Percentiles rank a stretch among this genome's conserved stretches.
These are phyloP conservation scores for Leptinotarsa lineolata DNA, from an alignment of 1,140 invertebrate genomes.

Conservation along the genomic window DNA sequence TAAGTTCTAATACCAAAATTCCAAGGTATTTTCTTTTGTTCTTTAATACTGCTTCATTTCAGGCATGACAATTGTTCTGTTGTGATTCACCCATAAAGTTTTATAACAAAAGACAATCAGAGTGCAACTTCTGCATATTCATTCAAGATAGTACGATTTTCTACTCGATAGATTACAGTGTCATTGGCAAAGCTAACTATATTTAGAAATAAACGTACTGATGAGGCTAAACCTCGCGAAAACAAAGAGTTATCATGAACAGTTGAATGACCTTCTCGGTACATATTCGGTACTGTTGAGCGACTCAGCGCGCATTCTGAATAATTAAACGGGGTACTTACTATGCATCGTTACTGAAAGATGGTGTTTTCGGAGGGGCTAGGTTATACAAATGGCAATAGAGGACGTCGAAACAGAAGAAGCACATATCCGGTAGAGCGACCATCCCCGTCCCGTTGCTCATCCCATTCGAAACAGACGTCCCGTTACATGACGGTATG, in stretches of 20 bases:
- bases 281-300: neutral
- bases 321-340: constrained; percentile 64
- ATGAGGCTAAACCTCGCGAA: neutral
- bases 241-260: constrained; percentile 34
- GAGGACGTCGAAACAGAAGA: constrained; percentile 97
- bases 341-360: constrained; percentile 94
- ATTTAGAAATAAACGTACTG: too few species aligned
- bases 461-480: constrained; percentile 49
- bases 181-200: too few species aligned
- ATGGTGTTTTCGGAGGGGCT: constrained; percentile 85
- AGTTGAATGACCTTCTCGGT: constrained; percentile 52
- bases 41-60: too few species aligned
- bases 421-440: constrained; percentile 93
- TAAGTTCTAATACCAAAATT: too few species aligned
- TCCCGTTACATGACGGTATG: constrained; percentile 59
- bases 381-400: constrained; percentile 91
- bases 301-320: too few species aligned
- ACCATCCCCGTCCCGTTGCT: constrained; percentile 64
- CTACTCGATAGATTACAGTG: too few species aligned
- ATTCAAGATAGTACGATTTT: too few species aligned
- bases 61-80: too few species aligned
- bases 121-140: too few species aligned
- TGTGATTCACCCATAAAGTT: too few species aligned
- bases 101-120: too few species aligned
- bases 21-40: too few species aligned